Percentiles rank a stretch among this genome's conserved stretches.
Conservation (phyloP, 2,797 vertebrate genomes). For the Philypnodon macrostomus region DNA sequence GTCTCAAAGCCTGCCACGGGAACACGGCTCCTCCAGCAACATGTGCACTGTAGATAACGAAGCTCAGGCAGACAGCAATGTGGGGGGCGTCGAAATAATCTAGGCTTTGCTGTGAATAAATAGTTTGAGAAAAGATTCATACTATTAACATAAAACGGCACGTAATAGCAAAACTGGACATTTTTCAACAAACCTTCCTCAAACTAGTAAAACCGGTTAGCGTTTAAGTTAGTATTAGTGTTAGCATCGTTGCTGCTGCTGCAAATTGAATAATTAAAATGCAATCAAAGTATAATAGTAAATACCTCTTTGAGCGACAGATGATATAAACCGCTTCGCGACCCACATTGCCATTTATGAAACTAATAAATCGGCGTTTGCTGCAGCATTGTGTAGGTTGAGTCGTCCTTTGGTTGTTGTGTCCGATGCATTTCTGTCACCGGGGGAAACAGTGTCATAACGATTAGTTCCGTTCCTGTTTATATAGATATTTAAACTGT, state of each 20-base stretch:
- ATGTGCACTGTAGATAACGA: slow-evolving; percentile 75
- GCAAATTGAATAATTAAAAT: background rate
- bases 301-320: slow-evolving; percentile 58
- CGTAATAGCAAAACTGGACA: too few relatives aligned
- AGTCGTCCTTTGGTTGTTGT: slow-evolving; percentile 32
- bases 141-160: background rate
- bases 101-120: slow-evolving; percentile 31
- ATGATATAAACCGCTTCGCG: slow-evolving; percentile 53
- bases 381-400: slow-evolving; percentile 9
- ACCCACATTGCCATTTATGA: slow-evolving; percentile 61
- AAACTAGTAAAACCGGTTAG: background rate
- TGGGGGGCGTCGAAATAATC: slow-evolving; percentile 53
- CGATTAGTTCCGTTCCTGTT: slow-evolving; percentile 38
- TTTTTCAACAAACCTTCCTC: too few relatives aligned
- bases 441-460: slow-evolving; percentile 16
- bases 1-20: slow-evolving; percentile 49
- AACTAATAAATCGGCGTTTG: background rate
- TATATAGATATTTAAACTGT: too few relatives aligned
- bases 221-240: background rate
- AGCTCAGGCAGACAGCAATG: slow-evolving; percentile 42
- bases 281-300: background rate
- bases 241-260: background rate
- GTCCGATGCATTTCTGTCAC: slow-evolving; percentile 24
- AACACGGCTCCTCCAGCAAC: slow-evolving; percentile 70
- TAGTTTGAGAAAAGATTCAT: background rate